phyloP scores from a whole-genome alignment of 2,797 vertebrate genomes.

The Hemitrygon akajei region DNA sequence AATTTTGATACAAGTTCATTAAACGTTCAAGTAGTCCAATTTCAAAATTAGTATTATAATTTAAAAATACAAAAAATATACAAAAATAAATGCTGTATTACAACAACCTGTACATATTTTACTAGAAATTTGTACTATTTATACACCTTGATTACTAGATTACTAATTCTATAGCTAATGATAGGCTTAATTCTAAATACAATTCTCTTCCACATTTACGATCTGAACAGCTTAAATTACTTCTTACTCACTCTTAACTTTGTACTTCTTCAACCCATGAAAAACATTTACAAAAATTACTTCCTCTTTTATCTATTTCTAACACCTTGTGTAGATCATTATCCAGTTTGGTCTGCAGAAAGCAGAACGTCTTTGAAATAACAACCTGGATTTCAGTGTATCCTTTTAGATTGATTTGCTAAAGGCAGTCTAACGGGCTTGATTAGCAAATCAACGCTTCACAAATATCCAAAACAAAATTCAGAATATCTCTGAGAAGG shows the following conservation, averaged over 20 bases:
- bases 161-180: background rate
- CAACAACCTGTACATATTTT: background rate
- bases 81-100: constrained; percentile 15
- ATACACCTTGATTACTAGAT: background rate
- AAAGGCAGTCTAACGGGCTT: background rate
- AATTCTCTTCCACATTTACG: background rate
- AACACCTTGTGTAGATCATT: background rate
- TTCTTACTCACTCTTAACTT: constrained; percentile 14
- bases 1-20: background rate
- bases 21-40: background rate
- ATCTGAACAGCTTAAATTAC: background rate
- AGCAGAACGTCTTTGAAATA: background rate
- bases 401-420: background rate
- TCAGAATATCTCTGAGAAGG: background rate
- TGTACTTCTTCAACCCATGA: background rate
- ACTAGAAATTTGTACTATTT: background rate
- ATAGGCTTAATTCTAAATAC: background rate
- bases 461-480: background rate
- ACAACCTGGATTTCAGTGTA: background rate
- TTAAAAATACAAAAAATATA: constrained; percentile 23
- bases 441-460: background rate
- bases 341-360: background rate
- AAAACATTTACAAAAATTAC: background rate
- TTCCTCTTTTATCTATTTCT: background rate
- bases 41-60: background rate